These are phyloP conservation scores for Halocynthia aurantium DNA, from an alignment of 23 tunicate genomes.

Conservation along the genomic window DNA sequence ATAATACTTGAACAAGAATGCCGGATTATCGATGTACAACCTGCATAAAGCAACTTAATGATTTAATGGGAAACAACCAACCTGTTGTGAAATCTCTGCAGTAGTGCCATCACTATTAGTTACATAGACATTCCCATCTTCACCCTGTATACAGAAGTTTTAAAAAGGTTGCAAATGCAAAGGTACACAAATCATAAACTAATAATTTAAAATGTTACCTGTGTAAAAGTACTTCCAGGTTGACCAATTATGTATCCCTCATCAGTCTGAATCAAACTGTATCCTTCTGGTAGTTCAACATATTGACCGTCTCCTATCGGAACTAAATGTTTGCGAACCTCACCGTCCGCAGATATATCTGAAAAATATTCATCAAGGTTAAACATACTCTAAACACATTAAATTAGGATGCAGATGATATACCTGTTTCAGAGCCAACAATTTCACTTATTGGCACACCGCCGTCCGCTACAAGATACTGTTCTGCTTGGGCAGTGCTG, in stretches of 20 bases:
- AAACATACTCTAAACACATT: neutral
- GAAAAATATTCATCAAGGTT: neutral
- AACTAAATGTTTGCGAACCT: slow-evolving; percentile 84
- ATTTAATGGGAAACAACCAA: neutral
- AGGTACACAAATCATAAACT: neutral
- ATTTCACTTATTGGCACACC: slow-evolving; percentile 29
- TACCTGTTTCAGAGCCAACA: slow-evolving; percentile 4
- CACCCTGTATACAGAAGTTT: slow-evolving; percentile 35
- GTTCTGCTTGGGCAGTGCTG: slow-evolving; percentile 16
- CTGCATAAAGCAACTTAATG: too few species aligned
- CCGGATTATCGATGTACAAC: too few species aligned
- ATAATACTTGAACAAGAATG: too few species aligned
- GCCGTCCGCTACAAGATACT: slow-evolving; percentile 30
- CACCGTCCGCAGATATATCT: slow-evolving; percentile 31
- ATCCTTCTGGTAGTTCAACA: slow-evolving; percentile 92
- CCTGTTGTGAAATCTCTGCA: slow-evolving; percentile 72
- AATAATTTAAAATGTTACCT: slow-evolving; percentile 27
- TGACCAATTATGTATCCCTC: slow-evolving; percentile 95
- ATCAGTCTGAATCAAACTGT: slow-evolving; percentile 89
- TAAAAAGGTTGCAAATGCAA: neutral
- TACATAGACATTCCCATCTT: slow-evolving; percentile 89
- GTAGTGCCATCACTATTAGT: slow-evolving; percentile 78
- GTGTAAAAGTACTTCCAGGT: slow-evolving; percentile 88
- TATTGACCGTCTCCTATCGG: slow-evolving; percentile 93
- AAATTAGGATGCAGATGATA: neutral